phyloP scores from a whole-genome alignment of 2,797 vertebrate species.

The Sciaenops ocellatus region DNA sequence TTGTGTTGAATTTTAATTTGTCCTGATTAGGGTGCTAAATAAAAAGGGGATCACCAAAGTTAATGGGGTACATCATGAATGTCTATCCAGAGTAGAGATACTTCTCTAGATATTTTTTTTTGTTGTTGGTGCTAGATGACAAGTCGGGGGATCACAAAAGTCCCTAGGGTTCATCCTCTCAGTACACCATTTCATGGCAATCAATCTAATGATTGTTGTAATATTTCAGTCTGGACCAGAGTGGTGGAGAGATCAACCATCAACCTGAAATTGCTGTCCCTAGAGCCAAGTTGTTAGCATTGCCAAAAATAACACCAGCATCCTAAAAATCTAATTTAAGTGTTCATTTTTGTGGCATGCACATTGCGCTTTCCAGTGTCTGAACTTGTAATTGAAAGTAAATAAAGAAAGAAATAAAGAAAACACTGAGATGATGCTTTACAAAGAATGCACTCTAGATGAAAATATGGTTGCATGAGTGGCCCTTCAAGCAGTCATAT shows the following conservation, averaged over 20 bases:
- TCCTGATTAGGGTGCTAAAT: neutral
- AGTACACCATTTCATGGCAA: too few species aligned
- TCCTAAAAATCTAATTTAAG: neutral
- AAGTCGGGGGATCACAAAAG: neutral
- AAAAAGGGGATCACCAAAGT: neutral
- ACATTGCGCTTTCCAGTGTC: neutral
- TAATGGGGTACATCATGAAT: neutral
- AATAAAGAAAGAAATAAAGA: neutral
- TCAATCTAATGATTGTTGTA: neutral
- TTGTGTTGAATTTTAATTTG: neutral
- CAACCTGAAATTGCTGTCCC: neutral
- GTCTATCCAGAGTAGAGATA: neutral
- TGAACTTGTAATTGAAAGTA: conserved; percentile 1
- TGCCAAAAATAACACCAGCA: conserved; percentile 5
- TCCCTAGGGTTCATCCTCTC: neutral
- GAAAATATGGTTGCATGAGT: conserved; percentile 14
- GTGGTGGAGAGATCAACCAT: neutral
- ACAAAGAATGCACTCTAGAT: neutral
- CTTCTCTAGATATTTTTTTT: too few species aligned
- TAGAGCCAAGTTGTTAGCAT: neutral
- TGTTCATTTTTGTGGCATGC: neutral
- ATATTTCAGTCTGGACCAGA: neutral
- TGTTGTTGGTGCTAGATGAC: too few species aligned
- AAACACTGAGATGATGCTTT: neutral
- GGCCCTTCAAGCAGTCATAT: neutral